Evolutionary conservation across 2,113 vertebrate genomes (phyloP).

Genomic region (Pangasianodon gigas): DNA sequence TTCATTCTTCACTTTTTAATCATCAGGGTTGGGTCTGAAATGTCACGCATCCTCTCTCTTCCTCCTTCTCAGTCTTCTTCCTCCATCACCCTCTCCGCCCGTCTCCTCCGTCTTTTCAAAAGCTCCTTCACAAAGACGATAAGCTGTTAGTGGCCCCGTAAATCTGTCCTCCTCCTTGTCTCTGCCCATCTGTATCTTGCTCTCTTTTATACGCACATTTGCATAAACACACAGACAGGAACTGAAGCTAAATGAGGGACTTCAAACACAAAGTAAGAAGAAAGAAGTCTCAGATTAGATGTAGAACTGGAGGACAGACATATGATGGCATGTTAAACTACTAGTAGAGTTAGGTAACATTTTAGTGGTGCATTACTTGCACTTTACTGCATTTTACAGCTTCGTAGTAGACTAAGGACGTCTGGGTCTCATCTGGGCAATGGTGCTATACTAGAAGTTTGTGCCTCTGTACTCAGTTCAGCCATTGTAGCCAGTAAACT

Average conservation of each 20-base stretch:
- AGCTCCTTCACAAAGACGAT: constrained; percentile 57
- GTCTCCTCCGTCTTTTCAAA: constrained; percentile 48
- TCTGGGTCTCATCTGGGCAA: background rate
- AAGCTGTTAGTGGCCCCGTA: constrained; percentile 48
- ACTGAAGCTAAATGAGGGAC: background rate
- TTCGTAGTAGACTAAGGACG: background rate
- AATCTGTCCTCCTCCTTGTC: constrained; percentile 50
- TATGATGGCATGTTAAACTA: background rate
- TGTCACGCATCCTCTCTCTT: constrained; percentile 22
- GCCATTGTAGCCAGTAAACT: no score
- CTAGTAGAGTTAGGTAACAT: background rate
- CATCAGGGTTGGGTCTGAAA: background rate
- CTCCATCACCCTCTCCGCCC: constrained; percentile 44
- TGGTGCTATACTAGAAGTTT: background rate
- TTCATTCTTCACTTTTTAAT: constrained; percentile 19
- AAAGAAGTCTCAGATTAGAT: background rate
- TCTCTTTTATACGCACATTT: constrained; percentile 19
- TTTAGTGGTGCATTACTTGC: background rate
- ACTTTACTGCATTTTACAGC: background rate
- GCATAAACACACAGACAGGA: constrained; percentile 24
- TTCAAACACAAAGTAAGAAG: constrained; percentile 14
- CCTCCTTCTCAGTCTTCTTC: background rate
- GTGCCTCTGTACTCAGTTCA: background rate
- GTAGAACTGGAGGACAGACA: background rate
- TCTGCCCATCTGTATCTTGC: constrained; percentile 42